A percentile compares a stretch with the other conserved stretches of the same genome.
phyloP scores from a whole-genome alignment of 2,888 invertebrate species.

The Oscheius onirici region DNA sequence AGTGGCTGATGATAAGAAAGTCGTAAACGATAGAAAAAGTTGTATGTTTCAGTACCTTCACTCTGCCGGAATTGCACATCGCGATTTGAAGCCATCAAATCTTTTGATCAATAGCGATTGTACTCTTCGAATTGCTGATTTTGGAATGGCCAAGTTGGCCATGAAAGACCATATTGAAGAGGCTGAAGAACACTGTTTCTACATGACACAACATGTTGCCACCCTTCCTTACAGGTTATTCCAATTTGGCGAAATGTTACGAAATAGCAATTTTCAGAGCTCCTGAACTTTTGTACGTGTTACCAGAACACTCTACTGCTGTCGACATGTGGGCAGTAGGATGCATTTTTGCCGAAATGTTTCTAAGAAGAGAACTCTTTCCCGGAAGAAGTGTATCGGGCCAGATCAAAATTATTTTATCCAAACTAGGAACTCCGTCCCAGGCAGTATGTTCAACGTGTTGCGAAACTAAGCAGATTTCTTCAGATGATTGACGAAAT shows the following conservation, averaged over 20 bases:
- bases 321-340: conserved; percentile 70
- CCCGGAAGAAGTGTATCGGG: conserved; percentile 65
- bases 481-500: conserved; percentile 59
- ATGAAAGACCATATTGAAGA: conserved; percentile 57
- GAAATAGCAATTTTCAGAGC: conserved; percentile 46
- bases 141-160: conserved; percentile 68
- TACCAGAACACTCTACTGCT: conserved; percentile 67
- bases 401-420: conserved; percentile 65
- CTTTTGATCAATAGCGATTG: conserved; percentile 64
- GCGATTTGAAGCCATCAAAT: conserved; percentile 68
- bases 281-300: conserved; percentile 66
- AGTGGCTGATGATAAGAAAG: neutral
- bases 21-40: neutral
- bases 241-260: neutral
- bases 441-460: conserved; percentile 46
- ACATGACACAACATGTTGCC: conserved; percentile 69
- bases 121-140: conserved; percentile 64
- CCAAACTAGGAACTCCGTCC: conserved; percentile 61
- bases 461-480: neutral
- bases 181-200: conserved; percentile 68
- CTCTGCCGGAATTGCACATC: conserved; percentile 65
- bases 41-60: conserved; percentile 60
- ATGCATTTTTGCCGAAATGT: conserved; percentile 69
- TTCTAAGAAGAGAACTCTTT: conserved; percentile 61
- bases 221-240: conserved; percentile 63